Evolutionary conservation across 2,888 invertebrate species (phyloP).

Genomic region (Holacanthella duospinosa): DNA sequence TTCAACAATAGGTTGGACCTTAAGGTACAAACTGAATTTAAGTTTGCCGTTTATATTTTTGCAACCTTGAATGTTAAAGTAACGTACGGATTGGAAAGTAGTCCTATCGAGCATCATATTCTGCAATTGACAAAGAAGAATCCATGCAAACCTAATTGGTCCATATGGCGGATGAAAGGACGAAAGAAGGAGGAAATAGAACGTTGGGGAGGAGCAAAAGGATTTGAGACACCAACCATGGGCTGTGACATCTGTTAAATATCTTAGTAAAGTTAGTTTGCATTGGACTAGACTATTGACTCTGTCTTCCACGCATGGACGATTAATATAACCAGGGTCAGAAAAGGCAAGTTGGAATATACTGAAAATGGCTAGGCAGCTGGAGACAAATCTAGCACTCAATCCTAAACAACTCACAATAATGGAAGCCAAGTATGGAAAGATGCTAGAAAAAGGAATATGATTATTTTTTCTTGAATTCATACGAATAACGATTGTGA

Average conservation of each 20-base stretch:
- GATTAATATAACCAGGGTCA: slow-evolving; percentile 7
- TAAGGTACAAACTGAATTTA: too few relatives aligned
- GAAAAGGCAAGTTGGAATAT: not conserved
- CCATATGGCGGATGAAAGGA: not conserved
- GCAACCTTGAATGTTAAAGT: too few relatives aligned
- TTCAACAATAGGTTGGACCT: too few relatives aligned
- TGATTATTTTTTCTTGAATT: too few relatives aligned
- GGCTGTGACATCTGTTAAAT: not conserved
- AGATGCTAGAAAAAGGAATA: too few relatives aligned
- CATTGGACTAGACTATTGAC: slow-evolving; percentile 3
- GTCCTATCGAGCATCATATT: not conserved
- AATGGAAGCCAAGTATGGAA: too few relatives aligned
- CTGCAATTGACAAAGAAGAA: not conserved
- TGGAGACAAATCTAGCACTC: too few relatives aligned
- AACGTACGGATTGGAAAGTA: not conserved
- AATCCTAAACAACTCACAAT: too few relatives aligned
- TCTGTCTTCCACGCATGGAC: not conserved
- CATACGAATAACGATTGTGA: too few relatives aligned
- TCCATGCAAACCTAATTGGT: not conserved
- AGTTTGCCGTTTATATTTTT: too few relatives aligned
- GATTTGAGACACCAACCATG: not conserved
- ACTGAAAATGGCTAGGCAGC: not conserved
- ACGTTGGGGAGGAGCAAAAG: not conserved
- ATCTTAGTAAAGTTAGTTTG: not conserved
- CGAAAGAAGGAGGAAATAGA: not conserved